Evolutionary conservation across 2,888 invertebrate genomes (phyloP).

Genomic region (Parapristionchus giblindavisi): DNA sequence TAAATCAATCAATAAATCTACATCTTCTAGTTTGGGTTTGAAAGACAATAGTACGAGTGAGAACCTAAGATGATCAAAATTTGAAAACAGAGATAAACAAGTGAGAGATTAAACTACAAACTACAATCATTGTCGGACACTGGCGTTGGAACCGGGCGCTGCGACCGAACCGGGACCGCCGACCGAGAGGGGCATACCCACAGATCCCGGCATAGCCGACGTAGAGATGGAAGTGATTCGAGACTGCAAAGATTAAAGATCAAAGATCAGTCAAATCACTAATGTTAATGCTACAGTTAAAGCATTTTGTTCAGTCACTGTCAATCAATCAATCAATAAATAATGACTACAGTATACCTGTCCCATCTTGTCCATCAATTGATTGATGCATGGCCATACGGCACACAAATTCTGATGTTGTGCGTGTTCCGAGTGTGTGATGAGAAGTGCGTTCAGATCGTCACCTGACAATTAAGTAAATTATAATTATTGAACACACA

Average conservation of each 20-base stretch:
- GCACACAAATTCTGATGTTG: neutral
- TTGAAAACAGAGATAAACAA: neutral
- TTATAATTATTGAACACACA: too few species aligned
- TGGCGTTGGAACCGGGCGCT: slow-evolving; percentile 35
- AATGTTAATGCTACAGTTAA: neutral
- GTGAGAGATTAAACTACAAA: neutral
- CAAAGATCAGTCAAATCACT: neutral
- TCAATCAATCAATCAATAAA: neutral
- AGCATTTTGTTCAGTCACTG: neutral
- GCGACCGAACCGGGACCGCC: slow-evolving; percentile 20
- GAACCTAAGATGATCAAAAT: too few species aligned
- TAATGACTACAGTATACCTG: neutral
- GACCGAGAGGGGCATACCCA: slow-evolving; percentile 3
- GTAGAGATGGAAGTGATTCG: neutral
- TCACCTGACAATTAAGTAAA: too few species aligned
- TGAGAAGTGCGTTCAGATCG: too few species aligned
- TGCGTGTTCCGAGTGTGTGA: neutral
- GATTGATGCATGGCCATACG: slow-evolving; percentile 15
- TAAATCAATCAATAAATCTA: too few species aligned
- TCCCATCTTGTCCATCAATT: slow-evolving; percentile 18
- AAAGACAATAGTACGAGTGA: too few species aligned
- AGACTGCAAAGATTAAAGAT: neutral
- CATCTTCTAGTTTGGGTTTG: too few species aligned
- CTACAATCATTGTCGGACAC: slow-evolving; percentile 15
- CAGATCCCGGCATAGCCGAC: slow-evolving; percentile 16